These are phyloP conservation scores for Oryzias curvinotus DNA, from an alignment of 2,113 vertebrate genomes.

Conservation along the genomic window DNA sequence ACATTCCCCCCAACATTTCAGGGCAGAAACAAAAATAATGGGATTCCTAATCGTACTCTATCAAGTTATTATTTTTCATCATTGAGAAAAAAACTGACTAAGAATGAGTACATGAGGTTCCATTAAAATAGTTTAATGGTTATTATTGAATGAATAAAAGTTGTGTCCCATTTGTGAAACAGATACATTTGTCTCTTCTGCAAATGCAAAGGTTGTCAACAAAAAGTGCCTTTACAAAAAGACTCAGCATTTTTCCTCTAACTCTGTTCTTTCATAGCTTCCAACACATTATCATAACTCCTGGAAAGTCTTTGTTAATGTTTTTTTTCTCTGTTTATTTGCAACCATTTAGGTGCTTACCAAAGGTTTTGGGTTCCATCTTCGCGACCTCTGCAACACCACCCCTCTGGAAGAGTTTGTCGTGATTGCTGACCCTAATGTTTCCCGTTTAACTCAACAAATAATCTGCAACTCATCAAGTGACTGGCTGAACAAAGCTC, in stretches of 20 bases:
- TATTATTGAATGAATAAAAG: too few species aligned
- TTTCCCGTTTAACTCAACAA: conserved; percentile 69
- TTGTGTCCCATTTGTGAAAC: too few species aligned
- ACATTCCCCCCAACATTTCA: background rate
- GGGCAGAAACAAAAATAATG: too few species aligned
- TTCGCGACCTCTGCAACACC: conserved; percentile 84
- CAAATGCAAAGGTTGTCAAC: too few species aligned
- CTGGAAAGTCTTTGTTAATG: background rate
- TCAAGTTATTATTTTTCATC: too few species aligned
- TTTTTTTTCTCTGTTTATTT: background rate
- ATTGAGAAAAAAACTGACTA: too few species aligned
- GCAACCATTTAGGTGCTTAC: conserved; percentile 77
- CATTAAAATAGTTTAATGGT: too few species aligned
- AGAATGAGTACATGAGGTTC: too few species aligned
- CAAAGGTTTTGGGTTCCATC: conserved; percentile 83
- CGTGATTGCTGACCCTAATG: conserved; percentile 71
- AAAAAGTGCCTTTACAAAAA: too few species aligned
- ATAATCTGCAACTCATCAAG: conserved; percentile 83
- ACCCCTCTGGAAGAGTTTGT: conserved; percentile 80
- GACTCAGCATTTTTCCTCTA: background rate
- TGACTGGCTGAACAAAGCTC: conserved; percentile 79
- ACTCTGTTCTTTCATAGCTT: background rate
- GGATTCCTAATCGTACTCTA: too few species aligned
- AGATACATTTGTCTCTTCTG: too few species aligned
- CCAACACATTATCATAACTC: background rate